A percentile compares a stretch with the other conserved stretches of the same genome.
These are phyloP conservation scores for Leistus spinibarbis DNA, from an alignment of 2,888 invertebrate genomes.

Conservation along the genomic window DNA sequence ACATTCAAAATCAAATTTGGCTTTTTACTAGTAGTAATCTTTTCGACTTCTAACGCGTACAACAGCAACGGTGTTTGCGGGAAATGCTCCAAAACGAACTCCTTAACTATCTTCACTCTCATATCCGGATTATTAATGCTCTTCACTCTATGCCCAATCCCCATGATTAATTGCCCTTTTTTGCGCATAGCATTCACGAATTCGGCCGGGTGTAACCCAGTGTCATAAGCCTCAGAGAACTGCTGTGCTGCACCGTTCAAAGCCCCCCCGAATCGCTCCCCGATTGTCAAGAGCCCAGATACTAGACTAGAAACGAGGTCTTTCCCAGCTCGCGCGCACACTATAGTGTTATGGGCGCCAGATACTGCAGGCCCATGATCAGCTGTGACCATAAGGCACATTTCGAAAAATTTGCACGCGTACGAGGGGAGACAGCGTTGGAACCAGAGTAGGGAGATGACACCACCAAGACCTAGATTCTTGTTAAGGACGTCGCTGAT, in stretches of 20 bases:
- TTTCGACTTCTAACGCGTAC: constrained; percentile 97
- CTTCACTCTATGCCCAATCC: constrained; percentile 92
- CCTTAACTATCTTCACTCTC: constrained; percentile 94
- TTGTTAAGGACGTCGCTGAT: constrained; percentile 88
- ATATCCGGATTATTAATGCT: constrained; percentile 99
- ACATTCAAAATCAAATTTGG: constrained; percentile 99
- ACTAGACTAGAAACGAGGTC: constrained; percentile 95
- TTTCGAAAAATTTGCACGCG: constrained; percentile 97
- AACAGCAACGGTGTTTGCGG: constrained; percentile 92
- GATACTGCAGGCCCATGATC: constrained; percentile 99
- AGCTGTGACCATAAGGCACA: constrained; percentile 98
- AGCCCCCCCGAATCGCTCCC: constrained; percentile 98
- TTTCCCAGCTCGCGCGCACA: constrained; percentile 98
- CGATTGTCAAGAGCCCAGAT: constrained; percentile 96
- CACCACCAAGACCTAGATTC: constrained; percentile 96
- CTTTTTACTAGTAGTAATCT: constrained; percentile 98
- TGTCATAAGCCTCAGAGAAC: constrained; percentile 96
- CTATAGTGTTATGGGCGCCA: constrained; percentile 96
- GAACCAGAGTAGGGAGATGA: constrained; percentile 97
- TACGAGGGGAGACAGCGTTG: constrained; percentile 93
- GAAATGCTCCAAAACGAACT: constrained; percentile 92
- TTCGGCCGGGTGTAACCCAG: constrained; percentile 93
- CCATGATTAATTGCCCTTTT: constrained; percentile 98
- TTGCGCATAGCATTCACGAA: constrained; percentile 98
- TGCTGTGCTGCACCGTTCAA: constrained; percentile 96